These are phyloP conservation scores for Leptobrachium leishanense DNA, from an alignment of 2,113 vertebrate species.

Conservation along the genomic window DNA sequence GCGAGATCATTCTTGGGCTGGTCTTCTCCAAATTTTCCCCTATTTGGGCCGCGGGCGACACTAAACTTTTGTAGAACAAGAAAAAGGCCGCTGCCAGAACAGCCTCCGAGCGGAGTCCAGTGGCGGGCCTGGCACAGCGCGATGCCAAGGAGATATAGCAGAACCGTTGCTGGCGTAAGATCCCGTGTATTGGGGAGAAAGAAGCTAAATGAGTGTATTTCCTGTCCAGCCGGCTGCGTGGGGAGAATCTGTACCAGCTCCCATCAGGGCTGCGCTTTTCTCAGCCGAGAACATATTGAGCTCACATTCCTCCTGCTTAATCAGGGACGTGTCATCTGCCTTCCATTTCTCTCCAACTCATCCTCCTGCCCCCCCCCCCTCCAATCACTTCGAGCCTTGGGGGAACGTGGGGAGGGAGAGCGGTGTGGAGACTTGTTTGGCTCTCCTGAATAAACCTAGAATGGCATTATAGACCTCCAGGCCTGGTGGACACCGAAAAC, in stretches of 20 bases:
- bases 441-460: constrained; percentile 21
- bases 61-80: background rate
- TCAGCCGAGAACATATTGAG: constrained; percentile 46
- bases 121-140: constrained; percentile 26
- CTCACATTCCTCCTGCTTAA: constrained; percentile 35
- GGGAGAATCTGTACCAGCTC: constrained; percentile 38
- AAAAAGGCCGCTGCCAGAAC: constrained; percentile 27
- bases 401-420: background rate
- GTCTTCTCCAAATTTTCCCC: too few species aligned
- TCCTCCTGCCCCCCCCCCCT: constrained; percentile 4
- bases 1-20: too few species aligned
- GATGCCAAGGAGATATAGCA: constrained; percentile 31
- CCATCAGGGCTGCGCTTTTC: constrained; percentile 41
- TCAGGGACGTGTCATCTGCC: constrained; percentile 45
- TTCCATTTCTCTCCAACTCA: constrained; percentile 34
- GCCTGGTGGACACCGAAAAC: constrained; percentile 13
- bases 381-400: constrained; percentile 3
- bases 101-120: constrained; percentile 16
- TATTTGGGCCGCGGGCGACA: too few species aligned
- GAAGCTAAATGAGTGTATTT: constrained; percentile 33
- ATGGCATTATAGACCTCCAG: constrained; percentile 25
- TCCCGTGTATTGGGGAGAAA: constrained; percentile 15
- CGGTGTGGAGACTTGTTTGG: background rate
- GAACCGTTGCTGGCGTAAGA: constrained; percentile 25
- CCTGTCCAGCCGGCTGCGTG: constrained; percentile 48